Evolutionary conservation across 2,113 vertebrate species (phyloP).

Genomic region (Laticauda colubrina): DNA sequence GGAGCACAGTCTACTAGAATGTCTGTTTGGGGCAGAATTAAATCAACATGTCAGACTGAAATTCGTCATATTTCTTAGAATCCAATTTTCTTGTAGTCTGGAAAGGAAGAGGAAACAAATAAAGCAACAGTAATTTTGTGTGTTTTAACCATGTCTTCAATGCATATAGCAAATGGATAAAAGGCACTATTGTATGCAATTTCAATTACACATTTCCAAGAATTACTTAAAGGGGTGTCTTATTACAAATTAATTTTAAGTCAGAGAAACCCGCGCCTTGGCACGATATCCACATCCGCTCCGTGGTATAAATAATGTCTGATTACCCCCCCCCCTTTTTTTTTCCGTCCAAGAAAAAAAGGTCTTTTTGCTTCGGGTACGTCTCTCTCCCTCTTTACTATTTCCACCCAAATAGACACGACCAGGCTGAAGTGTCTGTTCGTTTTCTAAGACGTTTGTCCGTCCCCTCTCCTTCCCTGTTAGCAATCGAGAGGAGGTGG

Average conservation of each 20-base stretch:
- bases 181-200: slow-evolving; percentile 14
- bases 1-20: slow-evolving; percentile 48
- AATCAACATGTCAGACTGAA: background rate
- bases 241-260: background rate
- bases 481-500: too few relatives aligned
- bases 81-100: background rate
- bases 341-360: background rate
- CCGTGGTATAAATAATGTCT: background rate
- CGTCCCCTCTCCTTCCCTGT: background rate
- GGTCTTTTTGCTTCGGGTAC: background rate
- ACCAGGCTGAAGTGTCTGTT: slow-evolving; percentile 36
- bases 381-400: background rate
- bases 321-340: background rate
- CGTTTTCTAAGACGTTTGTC: background rate
- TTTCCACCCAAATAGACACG: slow-evolving; percentile 27
- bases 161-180: background rate
- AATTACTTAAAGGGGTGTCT: slow-evolving; percentile 31
- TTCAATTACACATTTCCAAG: slow-evolving; percentile 42
- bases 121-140: background rate
- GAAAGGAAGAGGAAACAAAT: background rate
- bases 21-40: slow-evolving; percentile 10
- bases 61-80: background rate
- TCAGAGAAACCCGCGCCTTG: slow-evolving; percentile 28
- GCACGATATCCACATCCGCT: background rate
- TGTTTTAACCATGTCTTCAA: background rate